phyloP scores from a whole-genome alignment of 1,140 invertebrate genomes.

The Diorhabda carinulata region DNA sequence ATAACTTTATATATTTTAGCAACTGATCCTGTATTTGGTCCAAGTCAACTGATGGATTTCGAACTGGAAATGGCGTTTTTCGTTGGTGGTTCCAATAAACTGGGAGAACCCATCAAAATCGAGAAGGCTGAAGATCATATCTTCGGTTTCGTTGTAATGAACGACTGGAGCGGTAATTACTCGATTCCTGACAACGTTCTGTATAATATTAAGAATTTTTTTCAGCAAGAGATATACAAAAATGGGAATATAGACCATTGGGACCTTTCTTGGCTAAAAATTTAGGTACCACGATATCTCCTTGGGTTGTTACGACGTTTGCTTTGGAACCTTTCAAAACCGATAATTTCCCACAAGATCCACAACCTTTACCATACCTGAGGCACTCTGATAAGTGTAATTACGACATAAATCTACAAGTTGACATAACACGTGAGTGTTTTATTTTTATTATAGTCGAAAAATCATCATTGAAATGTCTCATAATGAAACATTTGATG shows the following conservation, averaged over 20 bases:
- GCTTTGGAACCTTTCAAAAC: conserved; percentile 85
- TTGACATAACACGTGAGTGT: conserved; percentile 76
- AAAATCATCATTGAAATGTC: neutral
- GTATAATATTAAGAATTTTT: conserved; percentile 9
- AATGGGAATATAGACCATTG: conserved; percentile 98
- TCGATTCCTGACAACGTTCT: neutral
- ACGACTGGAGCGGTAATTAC: conserved; percentile 93
- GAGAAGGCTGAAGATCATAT: conserved; percentile 87
- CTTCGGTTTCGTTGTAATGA: conserved; percentile 98
- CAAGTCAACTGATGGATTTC: conserved; percentile 88
- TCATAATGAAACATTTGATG: neutral
- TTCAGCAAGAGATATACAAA: conserved; percentile 93
- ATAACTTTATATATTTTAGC: conserved; percentile 37
- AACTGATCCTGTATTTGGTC: conserved; percentile 78
- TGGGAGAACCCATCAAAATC: conserved; percentile 81
- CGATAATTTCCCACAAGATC: conserved; percentile 78
- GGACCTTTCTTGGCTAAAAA: conserved; percentile 97
- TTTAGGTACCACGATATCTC: conserved; percentile 92
- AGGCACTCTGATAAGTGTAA: conserved; percentile 80
- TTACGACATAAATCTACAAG: conserved; percentile 92
- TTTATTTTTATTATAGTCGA: neutral
- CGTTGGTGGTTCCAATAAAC: conserved; percentile 75
- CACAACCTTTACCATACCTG: conserved; percentile 84
- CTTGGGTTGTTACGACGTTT: conserved; percentile 96
- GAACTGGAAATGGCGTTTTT: conserved; percentile 98